phyloP scores from a whole-genome alignment of 2,888 invertebrate species.

The Mantis religiosa region DNA sequence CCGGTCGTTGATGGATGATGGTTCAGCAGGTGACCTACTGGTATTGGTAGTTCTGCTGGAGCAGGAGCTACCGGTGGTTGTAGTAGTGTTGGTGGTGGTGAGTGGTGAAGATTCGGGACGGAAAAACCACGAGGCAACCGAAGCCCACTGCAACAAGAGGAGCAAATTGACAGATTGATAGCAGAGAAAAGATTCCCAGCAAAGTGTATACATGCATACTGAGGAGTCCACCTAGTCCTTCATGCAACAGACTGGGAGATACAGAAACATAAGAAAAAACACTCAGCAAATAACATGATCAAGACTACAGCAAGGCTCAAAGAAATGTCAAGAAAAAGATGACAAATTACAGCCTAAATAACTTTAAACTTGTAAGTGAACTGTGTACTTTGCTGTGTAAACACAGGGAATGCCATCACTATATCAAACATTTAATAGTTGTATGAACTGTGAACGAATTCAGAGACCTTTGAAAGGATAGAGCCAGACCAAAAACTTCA shows the following conservation, averaged over 20 bases:
- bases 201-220: background rate
- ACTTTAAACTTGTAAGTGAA: too few species aligned
- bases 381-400: too few species aligned
- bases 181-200: background rate
- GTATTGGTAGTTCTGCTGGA: slow-evolving; percentile 28
- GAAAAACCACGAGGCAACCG: slow-evolving; percentile 49
- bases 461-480: too few species aligned
- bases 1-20: slow-evolving; percentile 29
- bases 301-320: background rate
- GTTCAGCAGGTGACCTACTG: slow-evolving; percentile 30
- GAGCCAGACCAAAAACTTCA: too few species aligned
- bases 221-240: background rate
- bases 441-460: too few species aligned
- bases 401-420: too few species aligned
- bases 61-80: slow-evolving; percentile 21
- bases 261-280: background rate
- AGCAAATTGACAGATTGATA: background rate
- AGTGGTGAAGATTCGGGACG: slow-evolving; percentile 40
- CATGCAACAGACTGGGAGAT: background rate
- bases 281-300: too few species aligned
- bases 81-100: slow-evolving; percentile 32
- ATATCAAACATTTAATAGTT: too few species aligned
- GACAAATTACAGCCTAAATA: too few species aligned
- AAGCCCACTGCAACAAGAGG: slow-evolving; percentile 46
- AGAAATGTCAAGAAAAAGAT: background rate